These are phyloP conservation scores for Euclidia mi DNA, from an alignment of 2,888 invertebrate genomes.

Conservation along the genomic window DNA sequence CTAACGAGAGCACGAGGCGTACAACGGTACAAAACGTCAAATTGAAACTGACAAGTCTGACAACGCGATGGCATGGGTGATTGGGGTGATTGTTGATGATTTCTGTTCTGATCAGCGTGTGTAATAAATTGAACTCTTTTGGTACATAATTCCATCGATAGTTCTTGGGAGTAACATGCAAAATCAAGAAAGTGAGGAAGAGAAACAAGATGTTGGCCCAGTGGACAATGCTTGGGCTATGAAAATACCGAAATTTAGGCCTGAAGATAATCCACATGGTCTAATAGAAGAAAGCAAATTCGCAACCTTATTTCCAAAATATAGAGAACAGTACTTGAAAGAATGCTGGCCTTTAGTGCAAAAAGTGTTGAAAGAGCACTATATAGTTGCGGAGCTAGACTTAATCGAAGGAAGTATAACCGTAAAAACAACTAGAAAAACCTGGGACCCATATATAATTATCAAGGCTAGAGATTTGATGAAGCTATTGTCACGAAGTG, in stretches of 20 bases:
- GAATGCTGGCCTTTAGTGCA: constrained; percentile 99
- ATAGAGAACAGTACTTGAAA: constrained; percentile 98
- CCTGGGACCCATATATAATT: constrained; percentile 99
- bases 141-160: neutral
- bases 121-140: too few relatives aligned
- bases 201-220: constrained; percentile 83
- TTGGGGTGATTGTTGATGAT: too few relatives aligned
- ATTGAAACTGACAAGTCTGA: too few relatives aligned
- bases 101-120: too few relatives aligned
- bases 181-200: constrained; percentile 64
- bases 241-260: constrained; percentile 96
- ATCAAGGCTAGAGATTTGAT: constrained; percentile 99
- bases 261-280: constrained; percentile 96
- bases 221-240: constrained; percentile 96
- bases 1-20: too few relatives aligned
- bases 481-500: constrained; percentile 98
- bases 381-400: constrained; percentile 96
- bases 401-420: constrained; percentile 98
- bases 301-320: constrained; percentile 98
- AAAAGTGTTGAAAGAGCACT: constrained; percentile 94
- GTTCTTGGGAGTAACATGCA: constrained; percentile 53
- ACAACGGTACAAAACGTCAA: too few relatives aligned
- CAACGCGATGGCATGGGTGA: too few relatives aligned
- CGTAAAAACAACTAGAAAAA: constrained; percentile 98
- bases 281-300: constrained; percentile 98